A percentile compares a stretch with the other conserved stretches of the same genome.
Evolutionary conservation across 2,888 invertebrate species (phyloP).

Genomic region (Falcaria lacertinaria): DNA sequence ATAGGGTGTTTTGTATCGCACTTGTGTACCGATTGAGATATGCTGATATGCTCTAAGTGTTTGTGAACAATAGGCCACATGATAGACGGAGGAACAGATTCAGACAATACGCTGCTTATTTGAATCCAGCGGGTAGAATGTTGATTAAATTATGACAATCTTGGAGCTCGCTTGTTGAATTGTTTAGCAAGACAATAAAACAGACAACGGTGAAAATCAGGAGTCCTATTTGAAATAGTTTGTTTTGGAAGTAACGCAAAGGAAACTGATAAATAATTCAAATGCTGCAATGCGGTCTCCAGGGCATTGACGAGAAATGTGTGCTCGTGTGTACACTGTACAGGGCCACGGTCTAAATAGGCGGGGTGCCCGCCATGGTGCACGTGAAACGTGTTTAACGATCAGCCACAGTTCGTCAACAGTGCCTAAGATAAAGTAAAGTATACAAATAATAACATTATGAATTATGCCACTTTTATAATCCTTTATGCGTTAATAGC

Average conservation of each 20-base stretch:
- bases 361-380: conserved; percentile 23
- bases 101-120: conserved; percentile 9
- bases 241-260: conserved; percentile 57
- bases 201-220: conserved; percentile 33
- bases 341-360: conserved; percentile 25
- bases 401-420: not conserved
- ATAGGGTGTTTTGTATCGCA: not conserved
- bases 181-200: conserved; percentile 38
- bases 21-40: conserved; percentile 5
- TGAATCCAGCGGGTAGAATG: conserved; percentile 19
- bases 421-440: too few species aligned
- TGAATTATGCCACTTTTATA: too few species aligned
- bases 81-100: conserved; percentile 32
- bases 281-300: conserved; percentile 69
- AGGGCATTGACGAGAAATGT: conserved; percentile 55
- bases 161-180: conserved; percentile 23
- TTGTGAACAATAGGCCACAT: conserved; percentile 23
- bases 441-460: too few species aligned
- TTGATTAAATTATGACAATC: conserved; percentile 36
- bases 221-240: conserved; percentile 36
- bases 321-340: conserved; percentile 39
- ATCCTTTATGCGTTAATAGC: too few species aligned
- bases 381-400: conserved; percentile 27
- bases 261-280: conserved; percentile 71
- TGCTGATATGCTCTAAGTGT: conserved; percentile 5